A percentile compares a stretch with the other conserved stretches of the same genome.
Conservation (phyloP, 1,140 invertebrate species). For the Dendroctonus ponderosae region DNA sequence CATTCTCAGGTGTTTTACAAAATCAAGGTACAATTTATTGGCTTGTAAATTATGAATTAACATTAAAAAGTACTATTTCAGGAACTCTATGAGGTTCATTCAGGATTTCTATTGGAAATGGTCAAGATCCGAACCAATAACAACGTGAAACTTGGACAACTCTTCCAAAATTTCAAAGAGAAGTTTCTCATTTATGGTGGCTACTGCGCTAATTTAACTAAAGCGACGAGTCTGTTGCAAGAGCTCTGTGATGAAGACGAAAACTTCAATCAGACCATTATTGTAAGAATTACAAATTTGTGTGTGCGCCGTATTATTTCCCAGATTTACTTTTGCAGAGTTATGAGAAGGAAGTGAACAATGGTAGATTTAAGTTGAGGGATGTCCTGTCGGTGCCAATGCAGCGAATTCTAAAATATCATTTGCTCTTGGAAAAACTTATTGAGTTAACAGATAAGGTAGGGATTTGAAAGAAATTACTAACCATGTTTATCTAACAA, state of each 20-base stretch:
- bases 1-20: constrained; percentile 80
- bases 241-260: constrained; percentile 63
- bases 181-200: constrained; percentile 91
- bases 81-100: constrained; percentile 85
- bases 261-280: constrained; percentile 45
- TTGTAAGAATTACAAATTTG: constrained; percentile 32
- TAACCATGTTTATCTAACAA: constrained; percentile 11
- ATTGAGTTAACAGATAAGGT: constrained; percentile 85
- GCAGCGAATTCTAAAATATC: constrained; percentile 97
- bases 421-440: constrained; percentile 87
- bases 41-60: constrained; percentile 2
- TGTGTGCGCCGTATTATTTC: not conserved
- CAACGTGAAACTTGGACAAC: constrained; percentile 61
- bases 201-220: constrained; percentile 90
- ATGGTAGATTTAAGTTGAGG: constrained; percentile 90
- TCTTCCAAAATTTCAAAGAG: constrained; percentile 88
- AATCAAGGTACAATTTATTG: constrained; percentile 66
- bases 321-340: constrained; percentile 60
- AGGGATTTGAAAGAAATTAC: constrained; percentile 46
- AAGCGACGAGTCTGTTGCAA: constrained; percentile 74
- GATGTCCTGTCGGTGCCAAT: constrained; percentile 96
- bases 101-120: constrained; percentile 77
- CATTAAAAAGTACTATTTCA: constrained; percentile 46
- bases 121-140: constrained; percentile 63
- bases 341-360: constrained; percentile 90